Evolutionary conservation across 2,113 vertebrate genomes (phyloP).

Genomic region (Catagonus wagneri): DNA sequence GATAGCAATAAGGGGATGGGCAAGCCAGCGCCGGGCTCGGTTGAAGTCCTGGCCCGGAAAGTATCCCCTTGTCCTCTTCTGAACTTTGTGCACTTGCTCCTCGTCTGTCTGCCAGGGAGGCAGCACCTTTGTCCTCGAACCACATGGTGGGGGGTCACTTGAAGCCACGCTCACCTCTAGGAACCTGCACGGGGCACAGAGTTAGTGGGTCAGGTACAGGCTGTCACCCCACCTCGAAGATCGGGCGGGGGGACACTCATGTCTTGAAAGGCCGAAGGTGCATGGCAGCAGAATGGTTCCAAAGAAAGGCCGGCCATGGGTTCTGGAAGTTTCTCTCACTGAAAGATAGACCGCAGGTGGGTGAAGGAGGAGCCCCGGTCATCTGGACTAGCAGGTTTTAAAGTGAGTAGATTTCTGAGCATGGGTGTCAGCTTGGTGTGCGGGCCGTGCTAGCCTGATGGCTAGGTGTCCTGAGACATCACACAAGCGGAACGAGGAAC

Average conservation of each 20-base stretch:
- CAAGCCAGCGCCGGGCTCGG: neutral
- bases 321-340: constrained; percentile 28
- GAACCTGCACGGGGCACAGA: neutral
- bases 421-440: neutral
- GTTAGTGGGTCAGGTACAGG: constrained; percentile 24
- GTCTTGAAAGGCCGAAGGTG: neutral
- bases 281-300: neutral
- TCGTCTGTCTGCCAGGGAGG: neutral
- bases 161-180: neutral
- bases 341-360: neutral
- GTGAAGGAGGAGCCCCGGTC: neutral
- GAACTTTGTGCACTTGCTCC: neutral
- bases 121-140: neutral
- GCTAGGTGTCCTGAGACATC: neutral
- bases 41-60: neutral
- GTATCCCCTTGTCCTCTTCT: neutral
- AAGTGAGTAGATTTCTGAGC: neutral
- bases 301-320: neutral
- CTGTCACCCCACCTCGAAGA: neutral
- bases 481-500: neutral
- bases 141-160: neutral
- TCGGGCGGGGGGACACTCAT: neutral
- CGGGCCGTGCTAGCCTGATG: neutral
- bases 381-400: neutral
- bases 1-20: neutral